Conservation (phyloP, 1,140 invertebrate genomes). For the Cydia amplana region DNA sequence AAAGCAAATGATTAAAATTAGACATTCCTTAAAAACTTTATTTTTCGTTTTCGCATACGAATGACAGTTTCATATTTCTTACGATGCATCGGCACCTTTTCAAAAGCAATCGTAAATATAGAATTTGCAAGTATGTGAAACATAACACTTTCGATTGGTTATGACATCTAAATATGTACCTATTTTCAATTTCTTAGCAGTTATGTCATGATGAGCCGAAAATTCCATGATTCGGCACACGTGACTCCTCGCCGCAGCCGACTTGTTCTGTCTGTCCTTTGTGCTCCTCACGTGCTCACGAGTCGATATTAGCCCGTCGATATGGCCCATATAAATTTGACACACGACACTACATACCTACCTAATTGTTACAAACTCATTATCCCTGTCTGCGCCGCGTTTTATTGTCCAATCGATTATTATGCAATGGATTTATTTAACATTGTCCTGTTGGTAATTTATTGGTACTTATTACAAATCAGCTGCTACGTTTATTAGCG, state of each 20-base stretch:
- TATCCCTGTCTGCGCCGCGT: constrained; percentile 3
- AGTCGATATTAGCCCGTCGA: constrained; percentile 40
- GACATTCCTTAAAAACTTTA: too few relatives aligned
- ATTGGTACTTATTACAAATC: constrained; percentile 11
- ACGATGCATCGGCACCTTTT: not conserved
- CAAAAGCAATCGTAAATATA: not conserved
- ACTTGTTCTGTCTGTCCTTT: constrained; percentile 31
- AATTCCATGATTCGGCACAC: constrained; percentile 52
- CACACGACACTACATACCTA: constrained; percentile 29
- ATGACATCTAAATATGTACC: constrained; percentile 53
- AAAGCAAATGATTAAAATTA: not conserved
- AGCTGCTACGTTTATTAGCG: constrained; percentile 8
- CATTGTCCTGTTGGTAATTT: constrained; percentile 2
- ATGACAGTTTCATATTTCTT: not conserved
- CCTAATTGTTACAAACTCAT: not conserved
- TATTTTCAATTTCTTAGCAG: constrained; percentile 43
- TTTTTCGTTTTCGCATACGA: not conserved
- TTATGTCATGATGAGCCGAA: constrained; percentile 52
- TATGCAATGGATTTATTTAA: constrained; percentile 9
- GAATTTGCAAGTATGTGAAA: constrained; percentile 36
- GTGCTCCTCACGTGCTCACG: constrained; percentile 47
- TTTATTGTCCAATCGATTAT: constrained; percentile 4
- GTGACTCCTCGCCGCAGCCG: constrained; percentile 45
- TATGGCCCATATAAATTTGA: constrained; percentile 45
- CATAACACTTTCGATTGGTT: constrained; percentile 39